Base-by-base conservation (phyloP, 2,888 invertebrate genomes). In the Drosophila mimetica region DNA sequence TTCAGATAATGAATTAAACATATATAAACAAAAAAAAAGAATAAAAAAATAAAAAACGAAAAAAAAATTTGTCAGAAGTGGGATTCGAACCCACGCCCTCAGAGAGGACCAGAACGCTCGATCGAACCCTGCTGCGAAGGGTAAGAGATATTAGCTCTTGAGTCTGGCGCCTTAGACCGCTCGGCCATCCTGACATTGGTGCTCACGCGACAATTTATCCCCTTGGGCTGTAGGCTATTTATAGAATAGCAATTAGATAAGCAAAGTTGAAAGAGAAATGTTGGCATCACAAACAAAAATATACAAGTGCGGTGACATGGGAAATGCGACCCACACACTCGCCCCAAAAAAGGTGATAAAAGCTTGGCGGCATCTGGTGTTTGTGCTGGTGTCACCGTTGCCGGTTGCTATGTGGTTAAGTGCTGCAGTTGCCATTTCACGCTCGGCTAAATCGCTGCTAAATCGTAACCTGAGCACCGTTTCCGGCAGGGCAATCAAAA, bases 111-210 rank as follows among this genome's bases (percentile, higher is more conserved):
- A 79, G 83, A 79, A 79, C 63, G 55, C 83, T 79, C 79, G 67
- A 22, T 47, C 54, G 36, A 60, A 58, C 74, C 77, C 32, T 57
- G 58, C 60, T 1, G 69, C 6, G 36, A 73, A 71, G 70, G 76
- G 83, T 51, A 83, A 85, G 83, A 86, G 66, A 70, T 25, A 14
- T 25, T 20, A 30, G 44, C 80, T 81, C 88, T 88, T 89, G 88
- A 89, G 88, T 89, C 89, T 89, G 89, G 89, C 90, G 90, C 86
- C 89, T 90, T 90, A 89, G 90, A 89, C 89, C 90, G 89, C 90
- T 90, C 90, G 90, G 89, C 89, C 90, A 89, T 88, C 89, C 90
- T 90, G 90, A 90, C 90, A 18, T 53, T 54, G 48, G 0, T 16
- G 2, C 4, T 11, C 8, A 1, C 1, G 18, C 14, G 52, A 16